A percentile compares a stretch with the other conserved stretches of the same genome.
Conservation (phyloP, 2,888 invertebrate genomes). For the Laspeyria flexula region DNA sequence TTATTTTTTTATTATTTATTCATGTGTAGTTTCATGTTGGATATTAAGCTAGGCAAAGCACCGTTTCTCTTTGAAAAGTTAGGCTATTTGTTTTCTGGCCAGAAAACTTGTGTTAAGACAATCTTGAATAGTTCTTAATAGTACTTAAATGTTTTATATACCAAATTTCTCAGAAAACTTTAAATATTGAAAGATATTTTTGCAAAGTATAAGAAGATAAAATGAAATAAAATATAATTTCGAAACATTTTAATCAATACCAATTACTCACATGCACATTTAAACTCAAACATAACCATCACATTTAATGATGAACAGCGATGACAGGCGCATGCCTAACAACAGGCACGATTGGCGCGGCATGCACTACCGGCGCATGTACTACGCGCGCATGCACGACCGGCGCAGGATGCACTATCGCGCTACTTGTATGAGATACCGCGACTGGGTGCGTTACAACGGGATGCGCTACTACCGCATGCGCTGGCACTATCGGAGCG, state of each 20-base stretch:
- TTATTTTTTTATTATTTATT: too few species aligned
- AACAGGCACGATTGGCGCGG: constrained; percentile 61
- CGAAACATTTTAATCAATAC: constrained; percentile 28
- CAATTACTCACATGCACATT: constrained; percentile 8
- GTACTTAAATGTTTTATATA: too few species aligned
- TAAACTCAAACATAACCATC: not conserved
- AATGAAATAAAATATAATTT: too few species aligned
- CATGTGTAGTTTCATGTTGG: too few species aligned
- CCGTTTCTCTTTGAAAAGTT: too few species aligned
- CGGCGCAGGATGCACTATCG: constrained; percentile 60
- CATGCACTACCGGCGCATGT: constrained; percentile 47
- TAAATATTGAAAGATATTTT: too few species aligned
- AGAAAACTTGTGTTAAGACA: too few species aligned
- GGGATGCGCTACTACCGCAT: constrained; percentile 56
- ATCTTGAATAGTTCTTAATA: too few species aligned
- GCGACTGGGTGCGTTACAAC: constrained; percentile 55
- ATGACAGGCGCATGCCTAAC: constrained; percentile 66
- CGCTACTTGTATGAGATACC: constrained; percentile 49
- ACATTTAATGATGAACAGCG: constrained; percentile 66
- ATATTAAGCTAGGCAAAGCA: too few species aligned
- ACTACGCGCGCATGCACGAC: constrained; percentile 37
- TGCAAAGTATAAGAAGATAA: too few species aligned
- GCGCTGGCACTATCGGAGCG: constrained; percentile 64
- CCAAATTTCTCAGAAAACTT: too few species aligned
- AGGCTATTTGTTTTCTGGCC: too few species aligned